Conservation (phyloP, 2,888 invertebrate genomes). For the Amiota minor region DNA sequence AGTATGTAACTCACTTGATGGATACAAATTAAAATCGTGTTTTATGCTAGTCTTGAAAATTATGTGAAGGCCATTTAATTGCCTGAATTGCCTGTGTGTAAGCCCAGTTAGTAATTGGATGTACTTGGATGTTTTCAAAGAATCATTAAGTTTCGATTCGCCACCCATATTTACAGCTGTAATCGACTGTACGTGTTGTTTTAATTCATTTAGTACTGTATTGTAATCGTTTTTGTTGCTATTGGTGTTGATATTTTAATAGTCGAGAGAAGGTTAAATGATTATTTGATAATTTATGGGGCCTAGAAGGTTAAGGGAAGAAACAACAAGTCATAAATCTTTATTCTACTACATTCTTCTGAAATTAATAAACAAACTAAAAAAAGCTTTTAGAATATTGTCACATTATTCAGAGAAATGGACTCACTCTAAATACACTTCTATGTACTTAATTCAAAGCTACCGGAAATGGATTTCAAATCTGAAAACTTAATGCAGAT, state of each 20-base stretch:
- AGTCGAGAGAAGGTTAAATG: background rate
- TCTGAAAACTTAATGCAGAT: no score
- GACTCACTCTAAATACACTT: background rate
- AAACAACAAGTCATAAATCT: background rate
- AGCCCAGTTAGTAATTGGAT: no score
- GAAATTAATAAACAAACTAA: no score
- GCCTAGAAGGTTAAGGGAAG: conserved; percentile 6
- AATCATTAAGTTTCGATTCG: no score
- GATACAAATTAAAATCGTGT: background rate
- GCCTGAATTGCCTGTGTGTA: background rate
- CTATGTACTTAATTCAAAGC: conserved; percentile 5
- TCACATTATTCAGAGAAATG: background rate
- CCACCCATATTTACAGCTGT: conserved; percentile 27
- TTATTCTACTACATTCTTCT: no score
- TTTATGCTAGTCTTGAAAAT: conserved; percentile 36
- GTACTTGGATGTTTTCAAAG: no score
- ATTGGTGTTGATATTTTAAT: background rate
- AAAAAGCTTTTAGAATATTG: background rate
- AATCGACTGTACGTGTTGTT: conserved; percentile 27
- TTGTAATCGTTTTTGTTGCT: background rate
- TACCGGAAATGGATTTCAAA: conserved; percentile 24
- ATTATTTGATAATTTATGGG: conserved; percentile 14
- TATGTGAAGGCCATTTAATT: conserved; percentile 44
- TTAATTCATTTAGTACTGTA: background rate
- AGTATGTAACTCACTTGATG: background rate